Conservation (phyloP, 2,113 vertebrate genomes). For the Alligator sinensis region DNA sequence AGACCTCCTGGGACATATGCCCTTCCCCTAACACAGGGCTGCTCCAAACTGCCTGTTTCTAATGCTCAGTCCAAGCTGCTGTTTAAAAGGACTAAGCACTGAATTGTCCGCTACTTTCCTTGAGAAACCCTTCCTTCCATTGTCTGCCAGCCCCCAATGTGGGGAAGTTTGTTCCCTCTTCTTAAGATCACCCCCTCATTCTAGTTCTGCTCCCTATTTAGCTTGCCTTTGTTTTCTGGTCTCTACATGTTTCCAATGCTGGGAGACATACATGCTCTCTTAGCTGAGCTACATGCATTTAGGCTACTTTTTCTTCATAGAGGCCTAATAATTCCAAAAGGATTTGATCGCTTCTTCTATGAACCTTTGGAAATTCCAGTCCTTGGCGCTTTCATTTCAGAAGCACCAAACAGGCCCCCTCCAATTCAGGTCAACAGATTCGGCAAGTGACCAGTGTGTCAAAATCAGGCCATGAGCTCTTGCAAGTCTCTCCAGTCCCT, state of each 20-base stretch:
- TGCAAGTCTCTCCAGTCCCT: background rate
- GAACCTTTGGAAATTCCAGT: background rate
- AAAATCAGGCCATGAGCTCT: background rate
- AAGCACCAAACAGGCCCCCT: background rate
- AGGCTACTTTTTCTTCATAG: background rate
- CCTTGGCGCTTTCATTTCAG: background rate
- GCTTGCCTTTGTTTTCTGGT: background rate
- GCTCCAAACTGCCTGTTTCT: background rate
- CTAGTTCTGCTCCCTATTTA: background rate
- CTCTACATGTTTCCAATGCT: background rate
- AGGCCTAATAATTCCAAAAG: background rate
- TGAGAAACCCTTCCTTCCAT: background rate
- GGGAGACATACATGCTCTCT: background rate
- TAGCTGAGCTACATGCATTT: background rate
- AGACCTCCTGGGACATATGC: background rate
- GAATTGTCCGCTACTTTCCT: background rate
- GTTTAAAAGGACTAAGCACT: background rate
- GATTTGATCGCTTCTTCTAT: background rate
- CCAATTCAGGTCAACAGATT: background rate
- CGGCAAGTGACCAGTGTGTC: background rate
- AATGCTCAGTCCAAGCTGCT: background rate
- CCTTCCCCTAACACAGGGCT: background rate
- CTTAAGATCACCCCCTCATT: background rate
- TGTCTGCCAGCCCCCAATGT: background rate
- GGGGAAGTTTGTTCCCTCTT: background rate